Evolutionary conservation across 2,888 invertebrate species (phyloP).

Genomic region (Anaspis maculata): DNA sequence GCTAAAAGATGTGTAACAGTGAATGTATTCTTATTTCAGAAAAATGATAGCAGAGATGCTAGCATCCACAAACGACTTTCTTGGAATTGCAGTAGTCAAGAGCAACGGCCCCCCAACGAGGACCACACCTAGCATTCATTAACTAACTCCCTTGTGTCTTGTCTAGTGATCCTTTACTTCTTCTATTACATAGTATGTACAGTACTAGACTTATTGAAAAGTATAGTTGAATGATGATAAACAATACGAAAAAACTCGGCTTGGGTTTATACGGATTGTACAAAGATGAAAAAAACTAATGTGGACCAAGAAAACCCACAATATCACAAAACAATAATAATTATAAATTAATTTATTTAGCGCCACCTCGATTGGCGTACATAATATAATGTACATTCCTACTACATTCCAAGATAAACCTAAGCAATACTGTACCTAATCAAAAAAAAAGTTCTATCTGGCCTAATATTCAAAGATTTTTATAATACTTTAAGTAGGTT

Average conservation of each 20-base stretch:
- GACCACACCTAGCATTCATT: conserved; percentile 41
- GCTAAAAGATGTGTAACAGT: too few species aligned
- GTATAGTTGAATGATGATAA: conserved; percentile 13
- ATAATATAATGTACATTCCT: too few species aligned
- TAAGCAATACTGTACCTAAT: conserved; percentile 31
- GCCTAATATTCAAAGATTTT: conserved; percentile 30
- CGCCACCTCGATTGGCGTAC: too few species aligned
- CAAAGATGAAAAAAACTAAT: conserved; percentile 8
- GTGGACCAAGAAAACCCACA: conserved; percentile 19
- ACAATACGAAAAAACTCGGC: conserved; percentile 17
- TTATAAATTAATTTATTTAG: conserved; percentile 8
- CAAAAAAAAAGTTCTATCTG: conserved; percentile 22
- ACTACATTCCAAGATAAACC: conserved; percentile 32
- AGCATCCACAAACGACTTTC: conserved; percentile 54
- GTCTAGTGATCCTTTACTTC: conserved; percentile 36
- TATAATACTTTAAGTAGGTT: conserved; percentile 21
- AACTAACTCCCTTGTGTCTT: conserved; percentile 31
- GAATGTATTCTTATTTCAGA: conserved; percentile 35
- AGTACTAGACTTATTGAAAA: conserved; percentile 30
- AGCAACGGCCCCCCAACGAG: conserved; percentile 30
- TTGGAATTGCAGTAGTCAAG: conserved; percentile 47
- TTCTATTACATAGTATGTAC: conserved; percentile 35
- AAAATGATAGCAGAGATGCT: conserved; percentile 44
- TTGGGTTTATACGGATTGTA: conserved; percentile 30
- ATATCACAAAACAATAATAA: conserved; percentile 15